A percentile compares a stretch with the other conserved stretches of the same genome.
These are phyloP conservation scores for Laothoe populi DNA, from an alignment of 2,888 invertebrate species.

Conservation along the genomic window DNA sequence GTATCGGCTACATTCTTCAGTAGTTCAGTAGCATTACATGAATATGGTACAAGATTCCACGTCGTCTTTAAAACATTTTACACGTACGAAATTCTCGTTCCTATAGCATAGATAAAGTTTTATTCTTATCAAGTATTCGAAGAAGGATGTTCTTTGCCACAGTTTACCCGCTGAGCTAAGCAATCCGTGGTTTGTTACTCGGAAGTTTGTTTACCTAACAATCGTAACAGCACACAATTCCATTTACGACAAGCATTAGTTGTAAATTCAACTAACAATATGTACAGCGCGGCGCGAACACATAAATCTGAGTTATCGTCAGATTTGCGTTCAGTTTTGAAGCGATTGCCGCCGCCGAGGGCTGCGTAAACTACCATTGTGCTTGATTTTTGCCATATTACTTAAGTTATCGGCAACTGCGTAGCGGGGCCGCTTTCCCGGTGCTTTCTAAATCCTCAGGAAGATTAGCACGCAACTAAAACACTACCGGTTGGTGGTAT, in stretches of 20 bases:
- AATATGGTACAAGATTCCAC: too few relatives aligned
- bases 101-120: too few relatives aligned
- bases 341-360: conserved; percentile 46
- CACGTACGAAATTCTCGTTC: too few relatives aligned
- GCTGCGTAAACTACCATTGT: conserved; percentile 58
- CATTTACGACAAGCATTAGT: background rate
- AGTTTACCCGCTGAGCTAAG: background rate
- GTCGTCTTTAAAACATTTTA: too few relatives aligned
- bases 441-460: conserved; percentile 71
- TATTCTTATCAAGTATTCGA: too few relatives aligned
- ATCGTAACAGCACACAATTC: background rate
- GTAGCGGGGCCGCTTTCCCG: conserved; percentile 61
- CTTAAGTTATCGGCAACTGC: conserved; percentile 57
- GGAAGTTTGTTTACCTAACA: background rate
- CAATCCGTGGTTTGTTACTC: background rate
- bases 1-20: too few relatives aligned
- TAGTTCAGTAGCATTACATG: too few relatives aligned
- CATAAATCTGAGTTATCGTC: conserved; percentile 19
- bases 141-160: too few relatives aligned
- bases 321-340: conserved; percentile 28
- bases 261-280: conserved; percentile 8
- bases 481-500: conserved; percentile 41
- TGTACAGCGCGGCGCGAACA: background rate
- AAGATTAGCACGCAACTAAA: conserved; percentile 63
- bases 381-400: conserved; percentile 70